Evolutionary conservation across 2,797 vertebrate genomes (phyloP).

Genomic region (Coilia nasus): DNA sequence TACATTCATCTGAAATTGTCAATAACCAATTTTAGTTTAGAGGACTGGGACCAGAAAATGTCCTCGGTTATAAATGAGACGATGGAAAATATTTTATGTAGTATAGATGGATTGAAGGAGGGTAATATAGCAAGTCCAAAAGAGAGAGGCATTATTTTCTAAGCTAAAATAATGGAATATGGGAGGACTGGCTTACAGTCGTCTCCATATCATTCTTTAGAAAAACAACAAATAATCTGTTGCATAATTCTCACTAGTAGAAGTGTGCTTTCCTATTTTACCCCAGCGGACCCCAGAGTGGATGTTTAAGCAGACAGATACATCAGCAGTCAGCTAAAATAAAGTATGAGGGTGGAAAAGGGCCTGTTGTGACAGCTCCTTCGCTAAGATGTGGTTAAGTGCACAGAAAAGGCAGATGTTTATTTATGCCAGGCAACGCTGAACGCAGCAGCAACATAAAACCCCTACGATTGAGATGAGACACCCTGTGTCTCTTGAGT

Average conservation of each 20-base stretch:
- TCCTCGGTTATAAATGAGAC: conserved; percentile 13
- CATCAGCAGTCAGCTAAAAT: background rate
- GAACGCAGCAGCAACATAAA: background rate
- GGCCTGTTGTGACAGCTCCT: background rate
- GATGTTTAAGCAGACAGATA: background rate
- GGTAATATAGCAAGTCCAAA: background rate
- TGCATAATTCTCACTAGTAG: background rate
- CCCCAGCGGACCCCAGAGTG: background rate
- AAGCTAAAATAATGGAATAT: background rate
- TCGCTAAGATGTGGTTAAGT: too few relatives aligned
- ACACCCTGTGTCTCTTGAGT: background rate
- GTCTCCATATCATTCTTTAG: background rate
- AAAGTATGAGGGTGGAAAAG: background rate
- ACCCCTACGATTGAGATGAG: background rate
- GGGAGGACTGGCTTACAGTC: background rate
- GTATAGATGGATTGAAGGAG: background rate
- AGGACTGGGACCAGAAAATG: conserved; percentile 14
- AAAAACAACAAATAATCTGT: background rate
- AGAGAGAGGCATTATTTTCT: background rate
- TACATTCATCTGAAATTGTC: conserved; percentile 17
- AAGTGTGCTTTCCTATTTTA: background rate
- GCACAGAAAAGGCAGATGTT: background rate
- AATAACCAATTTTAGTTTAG: conserved; percentile 22
- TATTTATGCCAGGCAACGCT: background rate
- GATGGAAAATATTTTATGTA: background rate